A percentile compares a stretch with the other conserved stretches of the same genome.
Evolutionary conservation across 2,888 invertebrate species (phyloP).

Genomic region (Aradus depressus): DNA sequence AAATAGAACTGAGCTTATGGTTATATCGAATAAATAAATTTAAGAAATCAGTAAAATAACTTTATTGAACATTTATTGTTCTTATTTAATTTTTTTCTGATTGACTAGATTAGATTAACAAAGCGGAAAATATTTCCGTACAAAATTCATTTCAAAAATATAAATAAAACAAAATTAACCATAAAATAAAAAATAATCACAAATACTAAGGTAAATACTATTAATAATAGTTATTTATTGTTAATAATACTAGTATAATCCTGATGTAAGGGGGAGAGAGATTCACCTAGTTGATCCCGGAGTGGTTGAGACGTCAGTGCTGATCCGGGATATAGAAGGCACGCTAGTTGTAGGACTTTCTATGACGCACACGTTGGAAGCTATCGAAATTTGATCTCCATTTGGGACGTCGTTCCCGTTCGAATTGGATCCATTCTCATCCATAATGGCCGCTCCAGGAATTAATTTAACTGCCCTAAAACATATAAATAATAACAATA

Average conservation of each 20-base stretch:
- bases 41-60: too few species aligned
- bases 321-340: slow-evolving; percentile 24
- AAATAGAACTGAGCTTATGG: too few species aligned
- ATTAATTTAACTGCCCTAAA: slow-evolving; percentile 24
- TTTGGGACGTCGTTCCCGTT: background rate
- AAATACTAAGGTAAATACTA: too few species aligned
- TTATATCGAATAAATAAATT: too few species aligned
- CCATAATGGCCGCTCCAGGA: slow-evolving; percentile 10
- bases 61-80: too few species aligned
- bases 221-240: too few species aligned
- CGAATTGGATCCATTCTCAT: background rate
- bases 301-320: slow-evolving; percentile 12
- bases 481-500: background rate
- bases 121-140: too few species aligned
- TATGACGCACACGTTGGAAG: background rate
- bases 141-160: too few species aligned
- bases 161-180: too few species aligned
- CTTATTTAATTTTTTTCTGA: too few species aligned
- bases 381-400: background rate
- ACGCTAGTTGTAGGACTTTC: slow-evolving; percentile 22
- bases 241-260: background rate
- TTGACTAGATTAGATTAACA: too few species aligned
- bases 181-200: too few species aligned
- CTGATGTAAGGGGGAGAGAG: background rate
- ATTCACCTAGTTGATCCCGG: slow-evolving; percentile 19